phyloP scores from a whole-genome alignment of 2,797 vertebrate genomes.

The Hoplostethus atlanticus region DNA sequence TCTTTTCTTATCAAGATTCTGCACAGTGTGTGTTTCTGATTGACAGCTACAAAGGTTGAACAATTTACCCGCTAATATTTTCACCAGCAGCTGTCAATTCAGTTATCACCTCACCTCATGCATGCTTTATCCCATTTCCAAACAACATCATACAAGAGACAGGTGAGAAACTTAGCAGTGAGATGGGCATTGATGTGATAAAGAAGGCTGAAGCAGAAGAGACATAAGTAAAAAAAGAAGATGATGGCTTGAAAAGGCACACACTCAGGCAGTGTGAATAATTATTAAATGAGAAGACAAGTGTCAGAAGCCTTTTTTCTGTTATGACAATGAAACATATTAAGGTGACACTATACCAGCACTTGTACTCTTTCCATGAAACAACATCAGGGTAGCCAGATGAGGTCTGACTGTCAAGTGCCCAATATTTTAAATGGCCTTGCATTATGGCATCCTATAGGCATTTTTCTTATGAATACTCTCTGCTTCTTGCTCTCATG shows the following conservation, averaged over 20 bases:
- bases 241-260: neutral
- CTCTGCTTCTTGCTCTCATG: slow-evolving; percentile 52
- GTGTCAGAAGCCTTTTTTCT: slow-evolving; percentile 58
- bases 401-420: slow-evolving; percentile 64
- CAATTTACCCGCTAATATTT: slow-evolving; percentile 67
- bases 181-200: slow-evolving; percentile 9
- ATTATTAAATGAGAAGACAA: slow-evolving; percentile 16
- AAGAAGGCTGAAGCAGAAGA: slow-evolving; percentile 18
- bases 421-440: neutral
- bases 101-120: slow-evolving; percentile 44
- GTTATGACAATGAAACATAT: slow-evolving; percentile 64
- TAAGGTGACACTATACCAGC: slow-evolving; percentile 51
- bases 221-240: slow-evolving; percentile 8
- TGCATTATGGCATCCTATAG: neutral
- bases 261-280: neutral
- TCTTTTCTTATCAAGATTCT: slow-evolving; percentile 52
- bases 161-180: slow-evolving; percentile 25
- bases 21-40: slow-evolving; percentile 38
- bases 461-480: slow-evolving; percentile 18
- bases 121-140: slow-evolving; percentile 40
- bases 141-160: slow-evolving; percentile 31
- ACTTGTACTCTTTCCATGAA: slow-evolving; percentile 71
- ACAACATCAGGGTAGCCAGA: slow-evolving; percentile 66
- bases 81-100: slow-evolving; percentile 59
- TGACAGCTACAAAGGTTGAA: slow-evolving; percentile 69